Evolutionary conservation across 2,888 invertebrate genomes (phyloP).

Genomic region (Baronia brevicornis): DNA sequence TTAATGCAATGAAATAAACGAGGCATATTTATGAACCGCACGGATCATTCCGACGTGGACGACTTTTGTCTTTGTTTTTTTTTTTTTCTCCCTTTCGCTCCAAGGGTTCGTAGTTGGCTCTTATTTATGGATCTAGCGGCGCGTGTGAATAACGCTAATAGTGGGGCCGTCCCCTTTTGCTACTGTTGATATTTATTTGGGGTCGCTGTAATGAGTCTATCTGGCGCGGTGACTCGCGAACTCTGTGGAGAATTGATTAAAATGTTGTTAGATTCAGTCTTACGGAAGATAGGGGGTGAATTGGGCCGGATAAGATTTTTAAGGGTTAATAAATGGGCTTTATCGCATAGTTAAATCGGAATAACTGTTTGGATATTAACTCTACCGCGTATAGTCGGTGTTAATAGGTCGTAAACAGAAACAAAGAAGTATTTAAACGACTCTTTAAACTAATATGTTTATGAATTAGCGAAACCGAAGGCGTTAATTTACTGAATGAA

Average conservation of each 20-base stretch:
- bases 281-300: constrained; percentile 61
- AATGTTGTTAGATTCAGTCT: constrained; percentile 71
- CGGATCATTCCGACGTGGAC: constrained; percentile 59
- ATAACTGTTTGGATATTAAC: constrained; percentile 29
- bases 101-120: constrained; percentile 55
- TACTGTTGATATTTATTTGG: constrained; percentile 75
- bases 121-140: constrained; percentile 70
- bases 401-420: constrained; percentile 27
- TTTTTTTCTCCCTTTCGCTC: constrained; percentile 41
- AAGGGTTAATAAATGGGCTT: constrained; percentile 51
- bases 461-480: constrained; percentile 14
- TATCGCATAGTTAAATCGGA: constrained; percentile 41
- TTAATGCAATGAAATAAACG: constrained; percentile 72
- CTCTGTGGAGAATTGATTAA: constrained; percentile 74
- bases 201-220: constrained; percentile 72
- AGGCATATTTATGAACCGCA: constrained; percentile 66
- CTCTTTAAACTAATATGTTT: no score
- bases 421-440: constrained; percentile 21
- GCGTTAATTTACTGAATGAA: no score
- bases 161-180: constrained; percentile 63
- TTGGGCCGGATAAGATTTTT: constrained; percentile 50
- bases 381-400: constrained; percentile 20
- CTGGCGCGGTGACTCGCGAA: constrained; percentile 71
- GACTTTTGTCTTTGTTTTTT: no score
- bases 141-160: constrained; percentile 74